Evolutionary conservation across 2,797 vertebrate species (phyloP), one percentile per base, ranked within the genome.

Genomic region (Anniella stebbinsi): DNA sequence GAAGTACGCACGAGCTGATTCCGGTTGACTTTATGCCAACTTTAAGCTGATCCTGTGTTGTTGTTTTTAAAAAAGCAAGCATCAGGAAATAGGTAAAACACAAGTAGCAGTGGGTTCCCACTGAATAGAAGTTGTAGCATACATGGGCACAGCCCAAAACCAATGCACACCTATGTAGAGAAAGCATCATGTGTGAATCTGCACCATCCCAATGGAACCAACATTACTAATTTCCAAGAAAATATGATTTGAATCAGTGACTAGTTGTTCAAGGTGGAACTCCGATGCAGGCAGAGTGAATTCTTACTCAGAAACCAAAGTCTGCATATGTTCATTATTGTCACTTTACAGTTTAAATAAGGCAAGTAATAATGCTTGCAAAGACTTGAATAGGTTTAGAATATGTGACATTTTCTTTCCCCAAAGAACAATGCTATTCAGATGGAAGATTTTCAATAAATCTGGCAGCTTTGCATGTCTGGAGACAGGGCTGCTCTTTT

Each of bases 291-390:
- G 17, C 83, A 88, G 90, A 87, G 83, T 30, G 94, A 94, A 93
- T 91, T 84, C 80, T 92, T 76, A 89, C 81, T 91, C 93, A 21
- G 87, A 97, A 96, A 97, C 95, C 91, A 67, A 94, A 95, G 87
- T 92, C 87, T 69, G 92, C 88, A 69, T 25, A 91, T 94, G 84
- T 5, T 90, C 88, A 90, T 63, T 87, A 86, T 92, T 88, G 91
- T 72, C 69, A 84, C 90, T 93, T 91, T 84, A 88, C 78, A 54
- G 92, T 82, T 94, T 90, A 94, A 96, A 96, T 90, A 93, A 91
- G 78, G 93, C 91, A 90, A 94, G 88, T 75, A 92, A 76, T 67
- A 78, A 78, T 90, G 10, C 66, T 87, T 89, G 80, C 30, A 91
- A 87, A 48, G 51, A 83, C 69, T 91, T 87, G 89, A 89, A 88